Conservation (phyloP, 2,113 vertebrate genomes). For the Myiozetetes cayanensis region DNA sequence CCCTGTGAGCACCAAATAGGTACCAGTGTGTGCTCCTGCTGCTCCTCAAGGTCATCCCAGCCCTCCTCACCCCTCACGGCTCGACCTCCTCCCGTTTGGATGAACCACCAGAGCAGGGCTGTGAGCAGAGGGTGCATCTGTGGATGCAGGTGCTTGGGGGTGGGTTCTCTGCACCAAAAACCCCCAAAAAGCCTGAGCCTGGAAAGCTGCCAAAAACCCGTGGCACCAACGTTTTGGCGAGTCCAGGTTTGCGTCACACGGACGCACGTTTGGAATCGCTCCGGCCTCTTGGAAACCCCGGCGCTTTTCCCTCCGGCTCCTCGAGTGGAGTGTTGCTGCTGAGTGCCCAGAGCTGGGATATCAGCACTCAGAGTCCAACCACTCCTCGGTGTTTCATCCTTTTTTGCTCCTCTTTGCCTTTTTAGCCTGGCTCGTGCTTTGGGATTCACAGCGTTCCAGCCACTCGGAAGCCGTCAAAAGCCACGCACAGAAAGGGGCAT, state of each 20-base stretch:
- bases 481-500: background rate
- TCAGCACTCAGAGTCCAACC: background rate
- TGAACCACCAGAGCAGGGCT: rapidly evolving
- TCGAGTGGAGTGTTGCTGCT: background rate
- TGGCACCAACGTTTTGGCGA: rapidly evolving
- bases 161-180: background rate
- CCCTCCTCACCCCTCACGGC: rapidly evolving
- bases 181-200: rapidly evolving
- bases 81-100: background rate
- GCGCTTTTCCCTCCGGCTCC: rapidly evolving
- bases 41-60: background rate
- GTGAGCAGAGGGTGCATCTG: background rate
- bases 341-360: background rate
- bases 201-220: rapidly evolving
- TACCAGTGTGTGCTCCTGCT: background rate
- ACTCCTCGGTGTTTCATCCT: background rate
- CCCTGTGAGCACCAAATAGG: background rate
- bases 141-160: background rate
- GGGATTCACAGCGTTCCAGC: background rate
- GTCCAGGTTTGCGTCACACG: rapidly evolving
- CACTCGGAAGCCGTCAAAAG: background rate
- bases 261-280: rapidly evolving
- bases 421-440: background rate
- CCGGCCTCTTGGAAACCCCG: background rate
- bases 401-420: background rate